These are phyloP conservation scores for Junonia oenone DNA, from an alignment of 2,888 invertebrate genomes.

Conservation along the genomic window DNA sequence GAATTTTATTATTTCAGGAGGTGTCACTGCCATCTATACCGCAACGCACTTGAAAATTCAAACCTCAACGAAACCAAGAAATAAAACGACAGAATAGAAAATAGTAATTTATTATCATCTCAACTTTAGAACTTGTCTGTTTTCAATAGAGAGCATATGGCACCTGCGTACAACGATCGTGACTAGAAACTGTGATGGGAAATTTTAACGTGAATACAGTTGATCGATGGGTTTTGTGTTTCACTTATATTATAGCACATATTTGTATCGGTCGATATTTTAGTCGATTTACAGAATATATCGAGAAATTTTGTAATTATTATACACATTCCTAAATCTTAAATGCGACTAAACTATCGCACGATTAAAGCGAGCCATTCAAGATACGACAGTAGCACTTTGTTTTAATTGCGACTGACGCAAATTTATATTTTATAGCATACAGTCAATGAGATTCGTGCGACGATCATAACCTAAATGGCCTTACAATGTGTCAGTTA, in stretches of 20 bases:
- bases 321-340: neutral
- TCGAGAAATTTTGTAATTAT: neutral
- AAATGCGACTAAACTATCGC: neutral
- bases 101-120: conserved; percentile 28
- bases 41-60: too few relatives aligned
- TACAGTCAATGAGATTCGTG: too few relatives aligned
- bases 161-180: conserved; percentile 50
- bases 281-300: neutral
- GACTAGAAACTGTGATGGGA: conserved; percentile 49
- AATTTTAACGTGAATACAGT: conserved; percentile 15
- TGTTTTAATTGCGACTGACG: too few relatives aligned
- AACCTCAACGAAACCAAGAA: too few relatives aligned
- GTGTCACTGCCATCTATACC: too few relatives aligned
- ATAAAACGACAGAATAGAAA: conserved; percentile 24
- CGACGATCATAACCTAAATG: neutral
- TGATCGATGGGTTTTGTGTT: conserved; percentile 27
- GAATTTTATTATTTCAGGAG: too few relatives aligned
- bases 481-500: conserved; percentile 18
- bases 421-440: too few relatives aligned
- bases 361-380: neutral
- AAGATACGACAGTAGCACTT: neutral
- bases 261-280: neutral
- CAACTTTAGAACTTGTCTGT: conserved; percentile 37
- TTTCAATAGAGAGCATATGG: conserved; percentile 48
- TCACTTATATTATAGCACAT: neutral